Evolutionary conservation across 1,140 invertebrate genomes (phyloP), one percentile per base, ranked within the genome.

Genomic region (Drosophila parabipectinata): DNA sequence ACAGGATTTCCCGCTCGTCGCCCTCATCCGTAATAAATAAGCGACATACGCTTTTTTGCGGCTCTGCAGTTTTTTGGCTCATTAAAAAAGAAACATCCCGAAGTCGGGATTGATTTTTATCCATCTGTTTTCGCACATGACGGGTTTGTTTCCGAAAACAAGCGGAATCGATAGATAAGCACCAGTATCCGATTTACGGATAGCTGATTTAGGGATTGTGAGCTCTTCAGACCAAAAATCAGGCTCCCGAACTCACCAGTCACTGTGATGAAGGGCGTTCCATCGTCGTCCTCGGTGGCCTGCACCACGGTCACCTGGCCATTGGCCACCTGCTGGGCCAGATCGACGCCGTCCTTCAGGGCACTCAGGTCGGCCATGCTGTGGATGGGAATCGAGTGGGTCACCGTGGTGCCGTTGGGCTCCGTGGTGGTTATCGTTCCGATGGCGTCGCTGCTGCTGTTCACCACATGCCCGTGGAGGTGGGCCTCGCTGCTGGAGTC

Each of bases 251-350:
- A 87, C 83, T 89, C 58, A 91, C 91, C 91, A 3, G 89, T 91
- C 5, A 91, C 90, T 0, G 91, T 91, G 1, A 91, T 91, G 37
- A 77, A 91, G 0, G 88, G 90, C 21, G 83, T 88, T 28, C 88
- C 85, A 2, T 90, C 80, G 9, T 91, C 85, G 32, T 78, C 78
- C 26, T 91, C 85, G 18, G 55, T 48, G 26, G 88, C 24, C 72
- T 91, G 90, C 47, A 91, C 77, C 55, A 91, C 80, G 4, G 91
- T 90, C 50, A 91, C 73, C 41, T 91, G 90, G 1, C 82, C 90
- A 14, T 63, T 91, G 55, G 88, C 89, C 34, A 91, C 78, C 74
- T 91, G 90, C 73, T 87, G 90, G 21, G 79, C 81, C 34, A 90
- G 68, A 61, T 90, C 79, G 12, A 79, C 76, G 45, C 62, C 63